Conservation (phyloP, 2,888 invertebrate genomes). For the Synanthedon andrenaeformis region DNA sequence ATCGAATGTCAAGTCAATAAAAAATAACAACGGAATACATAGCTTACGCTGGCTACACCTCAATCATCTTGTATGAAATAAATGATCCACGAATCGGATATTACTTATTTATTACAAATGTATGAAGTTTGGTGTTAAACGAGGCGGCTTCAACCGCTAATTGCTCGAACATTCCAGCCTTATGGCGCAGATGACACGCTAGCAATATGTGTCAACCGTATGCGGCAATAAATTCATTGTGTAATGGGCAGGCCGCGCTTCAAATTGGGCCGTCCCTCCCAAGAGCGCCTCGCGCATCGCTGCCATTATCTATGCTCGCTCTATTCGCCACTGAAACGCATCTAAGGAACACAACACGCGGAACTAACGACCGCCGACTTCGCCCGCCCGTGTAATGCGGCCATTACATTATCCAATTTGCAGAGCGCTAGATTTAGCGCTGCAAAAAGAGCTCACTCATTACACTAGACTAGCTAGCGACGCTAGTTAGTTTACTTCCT, state of each 20-base stretch:
- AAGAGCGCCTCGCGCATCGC: conserved; percentile 52
- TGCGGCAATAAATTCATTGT: conserved; percentile 65
- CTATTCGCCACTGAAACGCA: conserved; percentile 45
- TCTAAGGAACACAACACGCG: conserved; percentile 16
- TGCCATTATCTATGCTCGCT: conserved; percentile 39
- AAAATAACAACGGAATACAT: too few relatives aligned
- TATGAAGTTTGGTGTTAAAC: conserved; percentile 8
- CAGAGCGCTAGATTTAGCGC: too few relatives aligned
- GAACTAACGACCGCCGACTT: conserved; percentile 7
- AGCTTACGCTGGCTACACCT: too few relatives aligned
- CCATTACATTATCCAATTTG: too few relatives aligned
- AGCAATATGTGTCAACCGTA: conserved; percentile 54
- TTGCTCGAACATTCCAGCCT: conserved; percentile 31
- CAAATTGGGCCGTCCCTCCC: conserved; percentile 64
- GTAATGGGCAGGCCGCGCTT: conserved; percentile 52
- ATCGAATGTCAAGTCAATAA: too few relatives aligned
- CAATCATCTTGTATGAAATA: too few relatives aligned
- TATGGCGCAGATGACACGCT: conserved; percentile 44
- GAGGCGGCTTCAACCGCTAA: conserved; percentile 19
- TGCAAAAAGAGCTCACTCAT: too few relatives aligned
- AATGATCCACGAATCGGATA: too few relatives aligned
- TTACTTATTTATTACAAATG: conserved; percentile 4
- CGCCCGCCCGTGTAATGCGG: conserved; percentile 6
- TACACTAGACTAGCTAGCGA: too few relatives aligned
- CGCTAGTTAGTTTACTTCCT: too few relatives aligned